Evolutionary conservation across 2,797 vertebrate species (phyloP).

Genomic region (Artibeus lituratus): DNA sequence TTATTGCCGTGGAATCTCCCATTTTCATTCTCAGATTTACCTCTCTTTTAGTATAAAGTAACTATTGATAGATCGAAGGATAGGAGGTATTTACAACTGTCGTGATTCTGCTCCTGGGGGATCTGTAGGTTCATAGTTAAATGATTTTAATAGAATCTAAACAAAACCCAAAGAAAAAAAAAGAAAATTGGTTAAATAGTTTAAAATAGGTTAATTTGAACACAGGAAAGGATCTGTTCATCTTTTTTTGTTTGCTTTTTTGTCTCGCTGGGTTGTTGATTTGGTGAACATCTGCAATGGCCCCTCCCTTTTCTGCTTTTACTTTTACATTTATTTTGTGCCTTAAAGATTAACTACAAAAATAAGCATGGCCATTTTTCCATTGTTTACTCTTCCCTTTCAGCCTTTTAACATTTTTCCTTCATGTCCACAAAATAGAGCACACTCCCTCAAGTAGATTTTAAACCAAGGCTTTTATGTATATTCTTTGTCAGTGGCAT

Average conservation of each 20-base stretch:
- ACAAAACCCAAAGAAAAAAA: conserved; percentile 43
- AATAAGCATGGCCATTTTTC: conserved; percentile 78
- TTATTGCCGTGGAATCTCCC: conserved; percentile 50
- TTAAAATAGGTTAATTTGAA: conserved; percentile 49
- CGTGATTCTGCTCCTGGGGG: conserved; percentile 68
- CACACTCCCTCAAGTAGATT: neutral
- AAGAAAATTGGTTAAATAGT: conserved; percentile 12
- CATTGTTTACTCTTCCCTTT: conserved; percentile 64
- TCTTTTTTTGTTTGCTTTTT: conserved; percentile 11
- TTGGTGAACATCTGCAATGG: neutral
- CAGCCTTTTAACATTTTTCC: conserved; percentile 9
- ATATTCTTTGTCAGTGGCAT: conserved; percentile 17
- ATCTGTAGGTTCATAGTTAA: conserved; percentile 60
- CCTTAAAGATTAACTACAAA: conserved; percentile 83
- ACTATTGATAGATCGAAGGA: conserved; percentile 23
- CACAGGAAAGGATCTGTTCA: conserved; percentile 15
- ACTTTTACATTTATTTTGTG: conserved; percentile 84
- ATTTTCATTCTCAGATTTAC: conserved; percentile 54
- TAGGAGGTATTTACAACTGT: conserved; percentile 46
- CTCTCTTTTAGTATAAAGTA: conserved; percentile 41
- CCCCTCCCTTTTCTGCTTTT: conserved; percentile 60
- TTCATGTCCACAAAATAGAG: neutral
- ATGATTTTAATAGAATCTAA: conserved; percentile 65
- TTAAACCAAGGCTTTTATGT: conserved; percentile 28
- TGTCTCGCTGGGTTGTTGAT: conserved; percentile 21